phyloP scores from a whole-genome alignment of 2,797 vertebrate species.

The Crocodylus rhombifer region DNA sequence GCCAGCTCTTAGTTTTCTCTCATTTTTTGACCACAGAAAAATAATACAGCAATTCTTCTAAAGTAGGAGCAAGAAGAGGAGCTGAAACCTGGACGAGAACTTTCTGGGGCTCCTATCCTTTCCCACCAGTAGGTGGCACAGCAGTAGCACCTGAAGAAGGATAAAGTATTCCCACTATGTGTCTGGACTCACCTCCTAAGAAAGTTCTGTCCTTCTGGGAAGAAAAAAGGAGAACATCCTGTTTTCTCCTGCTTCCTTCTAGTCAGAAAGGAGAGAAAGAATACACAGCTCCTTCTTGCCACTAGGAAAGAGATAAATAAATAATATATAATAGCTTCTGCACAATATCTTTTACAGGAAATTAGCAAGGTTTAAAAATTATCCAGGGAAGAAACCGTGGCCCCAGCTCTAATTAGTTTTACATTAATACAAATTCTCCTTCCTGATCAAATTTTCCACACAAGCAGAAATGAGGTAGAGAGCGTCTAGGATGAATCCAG shows the following conservation, averaged over 20 bases:
- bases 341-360: neutral
- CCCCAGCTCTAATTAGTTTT: neutral
- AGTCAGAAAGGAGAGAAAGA: neutral
- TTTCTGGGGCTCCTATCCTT: neutral
- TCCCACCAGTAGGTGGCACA: neutral
- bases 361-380: neutral
- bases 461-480: accelerated
- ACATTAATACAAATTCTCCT: neutral
- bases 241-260: neutral
- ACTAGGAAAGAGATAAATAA: neutral
- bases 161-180: neutral
- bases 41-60: no score
- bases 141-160: neutral
- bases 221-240: neutral
- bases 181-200: neutral
- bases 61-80: neutral
- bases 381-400: neutral
- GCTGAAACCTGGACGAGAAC: neutral
- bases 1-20: no score
- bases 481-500: accelerated
- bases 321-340: neutral
- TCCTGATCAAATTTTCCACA: accelerated
- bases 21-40: no score
- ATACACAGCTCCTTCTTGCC: neutral
- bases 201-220: neutral